Evolutionary conservation across 1,140 invertebrate genomes (phyloP).

Genomic region (Calliopsis andreniformis): DNA sequence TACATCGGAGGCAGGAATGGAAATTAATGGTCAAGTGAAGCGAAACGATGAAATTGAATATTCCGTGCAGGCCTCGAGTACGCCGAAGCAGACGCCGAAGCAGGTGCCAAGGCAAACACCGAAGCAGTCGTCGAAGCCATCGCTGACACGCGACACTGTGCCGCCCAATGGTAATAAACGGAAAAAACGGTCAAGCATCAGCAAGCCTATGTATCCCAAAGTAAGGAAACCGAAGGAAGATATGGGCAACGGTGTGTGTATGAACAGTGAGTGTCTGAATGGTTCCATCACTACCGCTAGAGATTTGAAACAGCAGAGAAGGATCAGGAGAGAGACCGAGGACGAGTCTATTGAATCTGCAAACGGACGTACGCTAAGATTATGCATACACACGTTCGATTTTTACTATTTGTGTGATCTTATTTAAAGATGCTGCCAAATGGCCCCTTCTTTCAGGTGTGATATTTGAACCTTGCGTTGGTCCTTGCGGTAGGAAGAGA

Average conservation of each 20-base stretch:
- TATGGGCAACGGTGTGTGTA: not conserved
- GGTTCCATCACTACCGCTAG: rapidly evolving
- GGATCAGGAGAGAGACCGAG: too few species aligned
- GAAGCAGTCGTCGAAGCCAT: not conserved
- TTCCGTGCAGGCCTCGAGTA: not conserved
- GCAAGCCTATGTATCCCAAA: too few species aligned
- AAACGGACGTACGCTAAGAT: too few species aligned
- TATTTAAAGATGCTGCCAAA: not conserved
- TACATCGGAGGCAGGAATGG: not conserved
- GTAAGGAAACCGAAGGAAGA: not conserved
- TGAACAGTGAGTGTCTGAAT: not conserved
- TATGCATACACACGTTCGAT: too few species aligned
- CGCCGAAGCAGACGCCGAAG: not conserved
- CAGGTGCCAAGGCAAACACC: too few species aligned
- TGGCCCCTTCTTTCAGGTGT: not conserved
- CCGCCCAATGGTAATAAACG: not conserved
- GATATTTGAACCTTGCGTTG: not conserved
- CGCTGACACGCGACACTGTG: not conserved
- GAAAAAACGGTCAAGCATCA: not conserved
- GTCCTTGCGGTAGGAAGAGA: constrained; percentile 17
- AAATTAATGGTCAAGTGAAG: constrained; percentile 8
- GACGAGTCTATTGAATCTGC: too few species aligned
- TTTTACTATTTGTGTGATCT: too few species aligned
- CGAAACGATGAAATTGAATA: constrained; percentile 30
- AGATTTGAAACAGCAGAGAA: not conserved